These are phyloP conservation scores for Pyrrhosoma nymphula DNA, from an alignment of 2,888 invertebrate species.

Conservation along the genomic window DNA sequence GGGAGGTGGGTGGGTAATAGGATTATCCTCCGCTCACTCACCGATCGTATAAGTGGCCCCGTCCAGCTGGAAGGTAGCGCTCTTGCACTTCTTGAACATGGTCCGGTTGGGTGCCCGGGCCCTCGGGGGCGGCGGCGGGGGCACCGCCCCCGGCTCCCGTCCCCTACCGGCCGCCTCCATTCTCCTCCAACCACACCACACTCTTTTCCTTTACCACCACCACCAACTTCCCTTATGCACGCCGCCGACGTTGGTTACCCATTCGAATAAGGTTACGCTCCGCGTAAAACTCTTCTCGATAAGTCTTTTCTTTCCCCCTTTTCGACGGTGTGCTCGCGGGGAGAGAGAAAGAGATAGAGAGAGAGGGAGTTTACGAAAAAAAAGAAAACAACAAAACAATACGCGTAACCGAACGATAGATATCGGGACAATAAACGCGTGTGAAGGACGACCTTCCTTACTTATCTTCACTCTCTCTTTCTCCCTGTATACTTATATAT, in stretches of 20 bases:
- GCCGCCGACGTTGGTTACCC: background rate
- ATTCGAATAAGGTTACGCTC: conserved; percentile 4
- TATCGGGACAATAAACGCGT: background rate
- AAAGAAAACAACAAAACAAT: too few species aligned
- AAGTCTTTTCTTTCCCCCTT: too few species aligned
- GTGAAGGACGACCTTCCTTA: background rate
- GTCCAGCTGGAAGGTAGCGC: conserved; percentile 92
- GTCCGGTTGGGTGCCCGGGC: conserved; percentile 73
- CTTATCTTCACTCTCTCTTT: background rate
- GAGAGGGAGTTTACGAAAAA: background rate
- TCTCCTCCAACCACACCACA: background rate
- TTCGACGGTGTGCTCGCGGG: too few species aligned
- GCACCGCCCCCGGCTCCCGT: conserved; percentile 45
- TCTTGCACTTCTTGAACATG: conserved; percentile 90
- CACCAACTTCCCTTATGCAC: too few species aligned
- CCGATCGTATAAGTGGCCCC: conserved; percentile 93
- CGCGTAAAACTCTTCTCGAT: background rate
- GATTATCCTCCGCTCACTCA: conserved; percentile 77
- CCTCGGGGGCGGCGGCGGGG: conserved; percentile 61
- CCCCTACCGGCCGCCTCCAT: conserved; percentile 20
- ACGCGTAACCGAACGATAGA: background rate
- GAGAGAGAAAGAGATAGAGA: background rate
- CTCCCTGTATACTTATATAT: too few species aligned
- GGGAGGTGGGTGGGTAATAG: too few species aligned
- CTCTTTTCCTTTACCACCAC: background rate